Conservation (phyloP, 2,888 invertebrate species). For the Ommatoiulus sabulosus region DNA sequence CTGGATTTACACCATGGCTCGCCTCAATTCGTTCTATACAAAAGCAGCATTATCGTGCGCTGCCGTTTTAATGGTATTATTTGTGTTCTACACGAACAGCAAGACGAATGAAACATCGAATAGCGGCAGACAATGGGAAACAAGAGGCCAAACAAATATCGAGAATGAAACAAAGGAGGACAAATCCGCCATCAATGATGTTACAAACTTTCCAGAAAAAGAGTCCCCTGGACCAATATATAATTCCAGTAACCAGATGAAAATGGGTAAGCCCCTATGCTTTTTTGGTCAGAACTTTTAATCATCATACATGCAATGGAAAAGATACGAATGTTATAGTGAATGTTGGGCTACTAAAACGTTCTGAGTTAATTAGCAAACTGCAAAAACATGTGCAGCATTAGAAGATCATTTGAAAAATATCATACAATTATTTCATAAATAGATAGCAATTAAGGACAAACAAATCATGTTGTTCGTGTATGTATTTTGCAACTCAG, state of each 20-base stretch:
- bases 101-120: not conserved
- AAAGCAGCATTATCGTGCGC: not conserved
- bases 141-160: not conserved
- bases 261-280: slow-evolving; percentile 9
- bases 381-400: too few species aligned
- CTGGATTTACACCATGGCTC: not conserved
- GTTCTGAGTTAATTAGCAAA: too few species aligned
- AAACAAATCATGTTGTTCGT: too few species aligned
- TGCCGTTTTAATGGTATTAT: not conserved
- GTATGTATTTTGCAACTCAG: too few species aligned
- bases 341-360: too few species aligned
- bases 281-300: too few species aligned
- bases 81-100: not conserved
- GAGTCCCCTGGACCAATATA: not conserved
- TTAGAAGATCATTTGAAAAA: too few species aligned
- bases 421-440: too few species aligned
- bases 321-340: too few species aligned
- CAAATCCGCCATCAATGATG: not conserved
- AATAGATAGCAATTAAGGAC: too few species aligned
- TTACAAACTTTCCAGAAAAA: not conserved
- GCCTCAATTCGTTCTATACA: not conserved
- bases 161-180: not conserved
- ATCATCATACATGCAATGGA: too few species aligned
- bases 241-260: slow-evolving; percentile 5
- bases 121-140: not conserved